A percentile compares a stretch with the other conserved stretches of the same genome.
phyloP scores from a whole-genome alignment of 2,797 vertebrate genomes.

The Parotocinclus haroldoi region DNA sequence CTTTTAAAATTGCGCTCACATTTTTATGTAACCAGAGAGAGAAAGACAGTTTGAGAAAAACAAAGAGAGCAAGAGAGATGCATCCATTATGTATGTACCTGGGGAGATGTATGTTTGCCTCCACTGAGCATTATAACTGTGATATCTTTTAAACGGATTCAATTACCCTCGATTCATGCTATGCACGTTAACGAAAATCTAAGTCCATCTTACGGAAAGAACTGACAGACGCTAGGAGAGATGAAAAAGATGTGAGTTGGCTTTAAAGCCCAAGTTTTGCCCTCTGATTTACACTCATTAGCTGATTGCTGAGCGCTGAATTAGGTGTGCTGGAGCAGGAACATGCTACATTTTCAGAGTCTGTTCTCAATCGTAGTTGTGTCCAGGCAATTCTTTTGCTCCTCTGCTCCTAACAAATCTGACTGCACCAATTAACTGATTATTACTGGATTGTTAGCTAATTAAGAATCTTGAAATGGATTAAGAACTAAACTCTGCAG shows the following conservation, averaged over 20 bases:
- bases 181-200: too few relatives aligned
- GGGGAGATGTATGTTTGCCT: slow-evolving; percentile 54
- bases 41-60: slow-evolving; percentile 13
- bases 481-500: neutral
- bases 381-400: too few relatives aligned
- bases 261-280: too few relatives aligned
- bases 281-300: neutral
- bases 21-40: slow-evolving; percentile 57
- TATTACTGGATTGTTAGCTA: neutral
- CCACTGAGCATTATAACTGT: slow-evolving; percentile 47
- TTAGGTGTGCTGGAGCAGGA: neutral
- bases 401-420: too few relatives aligned
- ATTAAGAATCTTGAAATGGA: neutral
- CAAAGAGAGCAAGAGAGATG: slow-evolving; percentile 50
- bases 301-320: neutral
- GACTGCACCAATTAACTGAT: too few relatives aligned
- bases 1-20: slow-evolving; percentile 54
- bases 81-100: slow-evolving; percentile 36
- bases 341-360: too few relatives aligned
- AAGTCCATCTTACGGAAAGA: too few relatives aligned
- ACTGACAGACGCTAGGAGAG: too few relatives aligned
- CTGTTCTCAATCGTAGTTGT: too few relatives aligned
- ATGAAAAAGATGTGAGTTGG: too few relatives aligned
- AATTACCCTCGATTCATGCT: slow-evolving; percentile 36
- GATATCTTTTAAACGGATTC: slow-evolving; percentile 54